These are phyloP conservation scores for Malurus elegans DNA, from an alignment of 2,113 vertebrate genomes.

Conservation along the genomic window DNA sequence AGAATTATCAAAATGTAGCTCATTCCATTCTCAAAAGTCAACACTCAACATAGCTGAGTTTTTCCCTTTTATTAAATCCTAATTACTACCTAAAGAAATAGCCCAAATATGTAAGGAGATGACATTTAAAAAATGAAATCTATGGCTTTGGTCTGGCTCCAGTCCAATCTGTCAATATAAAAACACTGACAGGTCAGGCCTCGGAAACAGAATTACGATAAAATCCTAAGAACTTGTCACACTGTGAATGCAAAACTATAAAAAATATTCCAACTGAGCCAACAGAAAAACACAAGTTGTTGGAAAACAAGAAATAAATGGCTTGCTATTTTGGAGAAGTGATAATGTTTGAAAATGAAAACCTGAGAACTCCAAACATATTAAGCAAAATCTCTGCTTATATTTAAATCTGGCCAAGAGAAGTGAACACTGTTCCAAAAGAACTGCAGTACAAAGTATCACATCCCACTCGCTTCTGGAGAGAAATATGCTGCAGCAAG, in stretches of 20 bases:
- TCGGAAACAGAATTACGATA: background rate
- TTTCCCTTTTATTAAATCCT: background rate
- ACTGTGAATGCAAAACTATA: background rate
- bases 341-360: conserved; percentile 49
- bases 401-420: conserved; percentile 40
- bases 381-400: conserved; percentile 20
- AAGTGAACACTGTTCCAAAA: background rate
- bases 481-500: conserved; percentile 39
- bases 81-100: background rate
- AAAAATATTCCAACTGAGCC: background rate
- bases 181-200: background rate
- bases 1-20: background rate
- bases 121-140: background rate
- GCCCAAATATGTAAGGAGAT: background rate
- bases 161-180: background rate
- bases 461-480: conserved; percentile 52
- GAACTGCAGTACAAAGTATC: conserved; percentile 48
- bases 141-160: background rate
- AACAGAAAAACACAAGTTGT: conserved; percentile 33
- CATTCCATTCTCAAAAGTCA: background rate
- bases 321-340: conserved; percentile 27
- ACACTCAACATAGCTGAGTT: background rate
- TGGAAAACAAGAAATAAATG: conserved; percentile 53
- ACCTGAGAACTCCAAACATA: conserved; percentile 18
- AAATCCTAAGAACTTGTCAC: background rate